A percentile compares a stretch with the other conserved stretches of the same genome.
Evolutionary conservation across 2,113 vertebrate species (phyloP).

Genomic region (human (Homo sapiens)): DNA sequence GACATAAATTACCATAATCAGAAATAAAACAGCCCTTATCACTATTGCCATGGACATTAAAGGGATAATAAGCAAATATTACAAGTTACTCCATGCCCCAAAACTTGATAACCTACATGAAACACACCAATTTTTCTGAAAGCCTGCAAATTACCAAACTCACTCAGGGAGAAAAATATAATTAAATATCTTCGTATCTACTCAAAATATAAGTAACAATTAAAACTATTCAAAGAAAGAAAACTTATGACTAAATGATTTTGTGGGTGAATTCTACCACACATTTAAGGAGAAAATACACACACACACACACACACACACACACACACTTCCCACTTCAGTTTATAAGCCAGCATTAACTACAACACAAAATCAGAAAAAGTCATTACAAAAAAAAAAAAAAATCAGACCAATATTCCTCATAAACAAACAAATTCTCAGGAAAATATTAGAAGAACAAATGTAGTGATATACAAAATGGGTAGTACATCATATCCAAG

Average conservation of each 20-base stretch:
- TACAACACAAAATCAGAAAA: not conserved
- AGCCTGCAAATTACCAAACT: not conserved
- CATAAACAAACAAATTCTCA: not conserved
- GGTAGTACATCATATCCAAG: not conserved
- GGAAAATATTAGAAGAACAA: not conserved
- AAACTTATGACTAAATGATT: not conserved
- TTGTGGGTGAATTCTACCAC: not conserved
- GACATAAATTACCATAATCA: not conserved
- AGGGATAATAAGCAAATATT: not conserved
- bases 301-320: not conserved
- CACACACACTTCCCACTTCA: not conserved
- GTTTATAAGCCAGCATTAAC: not conserved
- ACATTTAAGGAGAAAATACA: not conserved
- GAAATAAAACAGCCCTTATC: not conserved
- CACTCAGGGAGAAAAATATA: not conserved
- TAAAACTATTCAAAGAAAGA: not conserved
- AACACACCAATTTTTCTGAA: not conserved
- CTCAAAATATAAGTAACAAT: not conserved
- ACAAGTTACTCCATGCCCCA: not conserved
- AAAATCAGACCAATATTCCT: not conserved
- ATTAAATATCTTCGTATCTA: not conserved
- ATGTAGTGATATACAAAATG: not conserved
- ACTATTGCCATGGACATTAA: not conserved
- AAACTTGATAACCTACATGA: not conserved
- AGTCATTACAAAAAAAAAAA: not conserved